phyloP scores from a whole-genome alignment of 2,888 invertebrate species.

The Orthosia gothica region DNA sequence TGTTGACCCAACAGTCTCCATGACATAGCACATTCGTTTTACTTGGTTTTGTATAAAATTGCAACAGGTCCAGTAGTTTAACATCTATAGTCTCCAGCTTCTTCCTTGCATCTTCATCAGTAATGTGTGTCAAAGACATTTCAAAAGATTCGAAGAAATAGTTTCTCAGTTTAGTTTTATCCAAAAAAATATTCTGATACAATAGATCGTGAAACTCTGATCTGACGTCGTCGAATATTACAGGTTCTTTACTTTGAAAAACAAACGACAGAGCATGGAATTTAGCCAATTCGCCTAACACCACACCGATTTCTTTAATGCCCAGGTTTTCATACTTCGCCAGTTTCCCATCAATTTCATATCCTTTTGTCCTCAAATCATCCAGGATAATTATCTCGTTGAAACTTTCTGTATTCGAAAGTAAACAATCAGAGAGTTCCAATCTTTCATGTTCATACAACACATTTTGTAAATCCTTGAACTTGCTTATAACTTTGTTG shows the following conservation, averaged over 20 bases:
- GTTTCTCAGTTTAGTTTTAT: constrained; percentile 81
- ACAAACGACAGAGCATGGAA: constrained; percentile 84
- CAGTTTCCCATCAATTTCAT: constrained; percentile 75
- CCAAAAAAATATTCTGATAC: constrained; percentile 81
- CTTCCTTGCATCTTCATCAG: constrained; percentile 73
- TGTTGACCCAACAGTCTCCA: constrained; percentile 87
- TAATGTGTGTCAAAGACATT: constrained; percentile 78
- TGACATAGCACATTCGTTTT: constrained; percentile 84
- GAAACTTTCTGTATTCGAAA: constrained; percentile 73
- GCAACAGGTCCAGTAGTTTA: constrained; percentile 78
- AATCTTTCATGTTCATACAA: constrained; percentile 72
- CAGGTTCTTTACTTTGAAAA: constrained; percentile 71
- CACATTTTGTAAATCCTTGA: constrained; percentile 74
- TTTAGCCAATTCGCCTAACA: constrained; percentile 82
- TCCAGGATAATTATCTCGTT: constrained; percentile 85
- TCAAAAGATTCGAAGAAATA: constrained; percentile 84
- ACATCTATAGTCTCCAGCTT: constrained; percentile 74
- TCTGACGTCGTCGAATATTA: constrained; percentile 71
- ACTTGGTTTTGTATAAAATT: constrained; percentile 75
- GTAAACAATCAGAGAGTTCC: constrained; percentile 79
- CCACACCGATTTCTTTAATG: constrained; percentile 73
- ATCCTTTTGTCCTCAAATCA: constrained; percentile 80
- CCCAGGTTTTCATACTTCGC: constrained; percentile 75
- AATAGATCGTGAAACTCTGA: constrained; percentile 79
- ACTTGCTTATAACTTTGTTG: constrained; percentile 76